A percentile compares a stretch with the other conserved stretches of the same genome.
Conservation (phyloP, 2,888 invertebrate species). For the Dolichopus griseipennis region DNA sequence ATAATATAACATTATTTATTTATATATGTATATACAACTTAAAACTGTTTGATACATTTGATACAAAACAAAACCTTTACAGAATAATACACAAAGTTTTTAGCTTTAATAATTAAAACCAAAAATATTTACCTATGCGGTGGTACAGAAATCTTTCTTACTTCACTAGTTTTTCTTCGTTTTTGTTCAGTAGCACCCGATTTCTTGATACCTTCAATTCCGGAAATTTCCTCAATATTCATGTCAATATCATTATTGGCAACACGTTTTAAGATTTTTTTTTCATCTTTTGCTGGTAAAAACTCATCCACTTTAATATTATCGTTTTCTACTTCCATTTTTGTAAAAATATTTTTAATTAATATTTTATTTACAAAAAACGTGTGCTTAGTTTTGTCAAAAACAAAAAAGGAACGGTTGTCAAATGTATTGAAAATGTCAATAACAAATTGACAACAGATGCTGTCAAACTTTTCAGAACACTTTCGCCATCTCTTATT, state of each 20-base stretch:
- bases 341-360: neutral
- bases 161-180: conserved; percentile 48
- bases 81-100: too few relatives aligned
- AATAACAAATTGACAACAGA: neutral
- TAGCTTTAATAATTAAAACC: too few relatives aligned
- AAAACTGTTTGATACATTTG: too few relatives aligned
- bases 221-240: conserved; percentile 60
- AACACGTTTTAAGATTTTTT: conserved; percentile 34
- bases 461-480: neutral
- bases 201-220: conserved; percentile 48
- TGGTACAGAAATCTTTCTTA: conserved; percentile 80
- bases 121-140: conserved; percentile 55
- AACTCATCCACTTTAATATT: conserved; percentile 36
- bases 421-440: neutral
- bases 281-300: conserved; percentile 25
- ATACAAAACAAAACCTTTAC: too few relatives aligned
- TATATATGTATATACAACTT: too few relatives aligned
- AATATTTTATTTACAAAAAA: neutral
- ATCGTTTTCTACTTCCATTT: conserved; percentile 28
- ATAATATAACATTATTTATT: neutral
- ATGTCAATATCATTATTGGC: conserved; percentile 47
- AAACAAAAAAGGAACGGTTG: neutral
- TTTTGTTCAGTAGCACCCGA: conserved; percentile 44
- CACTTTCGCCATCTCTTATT: too few relatives aligned
- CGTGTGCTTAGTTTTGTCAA: neutral